A percentile compares a stretch with the other conserved stretches of the same genome.
Evolutionary conservation across 2,113 vertebrate genomes (phyloP).

Genomic region (Orientallactaga bullata): DNA sequence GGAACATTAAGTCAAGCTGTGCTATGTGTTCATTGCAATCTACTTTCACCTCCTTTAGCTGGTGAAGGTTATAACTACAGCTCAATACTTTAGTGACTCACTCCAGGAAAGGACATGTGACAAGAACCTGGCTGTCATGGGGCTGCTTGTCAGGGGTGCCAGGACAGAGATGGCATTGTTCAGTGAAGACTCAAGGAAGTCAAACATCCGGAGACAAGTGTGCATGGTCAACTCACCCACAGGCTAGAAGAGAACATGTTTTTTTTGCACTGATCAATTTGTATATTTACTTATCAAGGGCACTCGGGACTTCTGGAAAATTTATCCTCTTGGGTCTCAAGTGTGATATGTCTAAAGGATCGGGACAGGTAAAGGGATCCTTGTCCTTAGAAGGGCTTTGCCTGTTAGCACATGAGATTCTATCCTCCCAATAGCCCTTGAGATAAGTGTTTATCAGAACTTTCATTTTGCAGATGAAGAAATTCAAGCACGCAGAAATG

Average conservation of each 20-base stretch:
- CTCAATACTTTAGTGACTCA: slow-evolving; percentile 52
- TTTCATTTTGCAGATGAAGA: neutral
- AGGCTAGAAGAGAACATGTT: neutral
- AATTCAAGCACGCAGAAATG: neutral
- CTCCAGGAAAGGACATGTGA: slow-evolving; percentile 76
- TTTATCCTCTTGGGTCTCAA: neutral
- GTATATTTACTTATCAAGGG: slow-evolving; percentile 27
- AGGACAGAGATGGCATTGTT: slow-evolving; percentile 81
- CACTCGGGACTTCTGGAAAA: slow-evolving; percentile 25
- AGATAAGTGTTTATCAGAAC: neutral
- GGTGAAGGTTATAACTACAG: slow-evolving; percentile 63
- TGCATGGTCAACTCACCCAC: slow-evolving; percentile 8
- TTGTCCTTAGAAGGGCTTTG: neutral
- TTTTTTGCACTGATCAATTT: neutral
- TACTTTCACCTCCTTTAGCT: neutral
- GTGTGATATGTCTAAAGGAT: neutral
- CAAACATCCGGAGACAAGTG: slow-evolving; percentile 66
- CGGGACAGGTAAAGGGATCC: neutral
- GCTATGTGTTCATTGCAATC: neutral
- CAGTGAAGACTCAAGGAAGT: slow-evolving; percentile 66
- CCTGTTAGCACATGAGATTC: neutral
- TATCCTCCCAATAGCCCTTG: neutral
- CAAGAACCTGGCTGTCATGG: slow-evolving; percentile 65
- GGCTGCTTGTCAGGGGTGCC: slow-evolving; percentile 51
- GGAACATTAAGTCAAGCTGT: neutral